Percentiles rank a stretch among this genome's conserved stretches.
Conservation (phyloP, 2,797 vertebrate genomes). For the Dipus sagitta region DNA sequence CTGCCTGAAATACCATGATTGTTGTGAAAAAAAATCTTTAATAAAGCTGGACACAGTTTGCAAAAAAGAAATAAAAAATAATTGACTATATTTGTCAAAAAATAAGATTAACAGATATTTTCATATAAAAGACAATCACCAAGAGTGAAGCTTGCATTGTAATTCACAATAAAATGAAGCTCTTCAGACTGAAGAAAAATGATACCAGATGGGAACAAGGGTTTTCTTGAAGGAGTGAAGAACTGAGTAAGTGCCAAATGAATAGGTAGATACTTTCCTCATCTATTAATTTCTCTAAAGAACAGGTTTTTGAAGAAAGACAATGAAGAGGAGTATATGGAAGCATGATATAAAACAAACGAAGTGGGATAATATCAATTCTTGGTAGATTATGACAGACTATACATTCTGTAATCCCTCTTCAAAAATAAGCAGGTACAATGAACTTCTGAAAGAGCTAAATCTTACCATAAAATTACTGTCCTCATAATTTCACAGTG, state of each 20-base stretch:
- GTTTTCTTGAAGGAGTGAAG: slow-evolving; percentile 19
- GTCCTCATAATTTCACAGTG: background rate
- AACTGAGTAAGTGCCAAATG: slow-evolving; percentile 18
- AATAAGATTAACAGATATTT: background rate
- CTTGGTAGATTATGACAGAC: background rate
- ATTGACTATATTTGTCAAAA: background rate
- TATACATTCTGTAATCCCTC: background rate
- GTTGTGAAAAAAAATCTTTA: too few relatives aligned
- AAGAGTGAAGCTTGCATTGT: background rate
- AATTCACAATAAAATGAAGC: slow-evolving; percentile 36
- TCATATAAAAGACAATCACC: slow-evolving; percentile 21
- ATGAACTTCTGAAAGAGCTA: background rate
- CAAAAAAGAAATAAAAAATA: too few relatives aligned
- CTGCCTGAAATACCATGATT: too few relatives aligned
- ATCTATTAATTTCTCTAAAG: slow-evolving; percentile 33
- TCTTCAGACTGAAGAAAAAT: slow-evolving; percentile 48
- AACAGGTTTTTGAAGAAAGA: slow-evolving; percentile 40
- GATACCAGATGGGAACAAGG: background rate
- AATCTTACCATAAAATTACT: background rate
- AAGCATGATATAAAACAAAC: background rate
- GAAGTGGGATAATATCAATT: background rate
- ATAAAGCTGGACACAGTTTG: too few relatives aligned
- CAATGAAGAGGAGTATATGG: background rate
- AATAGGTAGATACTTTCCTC: background rate
- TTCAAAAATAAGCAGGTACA: background rate